These are phyloP conservation scores for Aphis gossypii DNA, from an alignment of 1,140 invertebrate species.

Conservation along the genomic window DNA sequence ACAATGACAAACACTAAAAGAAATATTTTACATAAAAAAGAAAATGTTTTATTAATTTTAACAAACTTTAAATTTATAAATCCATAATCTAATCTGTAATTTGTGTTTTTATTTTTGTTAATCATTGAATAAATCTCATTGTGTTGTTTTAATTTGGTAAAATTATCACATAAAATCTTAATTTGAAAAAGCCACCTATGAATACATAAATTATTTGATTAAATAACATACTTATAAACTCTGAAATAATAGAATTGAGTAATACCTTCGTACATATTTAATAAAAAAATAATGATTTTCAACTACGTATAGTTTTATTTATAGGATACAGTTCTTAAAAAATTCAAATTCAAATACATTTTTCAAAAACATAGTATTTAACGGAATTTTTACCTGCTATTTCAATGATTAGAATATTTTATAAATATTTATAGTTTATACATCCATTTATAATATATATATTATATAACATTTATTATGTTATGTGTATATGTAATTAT, in stretches of 20 bases:
- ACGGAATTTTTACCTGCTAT: no score
- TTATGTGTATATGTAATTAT: no score
- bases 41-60: neutral
- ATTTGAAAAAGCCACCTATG: neutral
- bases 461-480: no score
- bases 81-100: neutral
- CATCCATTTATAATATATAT: neutral
- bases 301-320: neutral
- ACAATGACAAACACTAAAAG: neutral
- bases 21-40: neutral
- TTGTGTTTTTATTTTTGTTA: neutral
- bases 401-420: neutral
- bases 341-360: no score
- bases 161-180: neutral
- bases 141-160: neutral
- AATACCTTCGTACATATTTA: neutral
- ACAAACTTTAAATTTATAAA: slow-evolving; percentile 2
- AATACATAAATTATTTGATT: slow-evolving; percentile 7
- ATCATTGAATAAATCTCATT: neutral
- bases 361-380: no score
- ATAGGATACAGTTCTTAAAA: neutral
- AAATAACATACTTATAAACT: neutral
- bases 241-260: neutral
- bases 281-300: neutral
- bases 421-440: neutral